Percentiles rank a stretch among this genome's conserved stretches.
These are phyloP conservation scores for Chaunax sp. DNA, from an alignment of 2,797 vertebrate genomes.

Conservation along the genomic window DNA sequence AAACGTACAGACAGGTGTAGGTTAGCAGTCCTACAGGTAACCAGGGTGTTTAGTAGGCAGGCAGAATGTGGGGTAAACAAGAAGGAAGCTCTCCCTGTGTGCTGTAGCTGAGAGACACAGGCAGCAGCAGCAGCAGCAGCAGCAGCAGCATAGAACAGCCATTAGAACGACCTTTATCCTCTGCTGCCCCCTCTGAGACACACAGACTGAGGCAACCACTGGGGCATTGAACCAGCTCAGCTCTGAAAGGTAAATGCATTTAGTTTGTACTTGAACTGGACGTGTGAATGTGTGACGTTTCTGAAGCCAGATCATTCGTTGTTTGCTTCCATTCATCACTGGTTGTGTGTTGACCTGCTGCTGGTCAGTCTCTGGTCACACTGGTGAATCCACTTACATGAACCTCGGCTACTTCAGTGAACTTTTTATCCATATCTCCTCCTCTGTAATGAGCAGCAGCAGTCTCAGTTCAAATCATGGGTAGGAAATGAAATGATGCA, in stretches of 20 bases:
- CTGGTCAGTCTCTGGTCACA: neutral
- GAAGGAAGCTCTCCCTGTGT: conserved; percentile 37
- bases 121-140: conserved; percentile 23
- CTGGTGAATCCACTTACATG: conserved; percentile 18
- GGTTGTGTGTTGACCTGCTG: conserved; percentile 29
- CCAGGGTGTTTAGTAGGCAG: conserved; percentile 37
- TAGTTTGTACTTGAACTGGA: conserved; percentile 1
- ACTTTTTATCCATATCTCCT: conserved; percentile 1
- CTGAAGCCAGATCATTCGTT: neutral
- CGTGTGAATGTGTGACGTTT: neutral
- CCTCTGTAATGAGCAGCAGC: neutral
- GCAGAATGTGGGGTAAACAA: conserved; percentile 47
- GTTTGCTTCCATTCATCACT: conserved; percentile 15
- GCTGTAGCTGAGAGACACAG: conserved; percentile 33
- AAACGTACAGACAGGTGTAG: conserved; percentile 39
- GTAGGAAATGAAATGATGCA: neutral
- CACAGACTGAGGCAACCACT: conserved; percentile 44
- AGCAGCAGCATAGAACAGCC: too few species aligned
- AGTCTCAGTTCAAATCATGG: neutral
- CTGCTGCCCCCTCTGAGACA: conserved; percentile 40
- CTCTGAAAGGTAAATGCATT: conserved; percentile 85
- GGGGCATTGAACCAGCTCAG: conserved; percentile 66
- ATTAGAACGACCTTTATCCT: conserved; percentile 45
- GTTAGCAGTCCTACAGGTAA: conserved; percentile 39
- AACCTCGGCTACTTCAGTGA: conserved; percentile 8